Evolutionary conservation across 2,888 invertebrate genomes (phyloP).

Genomic region (Aspidiotus rigidus): DNA sequence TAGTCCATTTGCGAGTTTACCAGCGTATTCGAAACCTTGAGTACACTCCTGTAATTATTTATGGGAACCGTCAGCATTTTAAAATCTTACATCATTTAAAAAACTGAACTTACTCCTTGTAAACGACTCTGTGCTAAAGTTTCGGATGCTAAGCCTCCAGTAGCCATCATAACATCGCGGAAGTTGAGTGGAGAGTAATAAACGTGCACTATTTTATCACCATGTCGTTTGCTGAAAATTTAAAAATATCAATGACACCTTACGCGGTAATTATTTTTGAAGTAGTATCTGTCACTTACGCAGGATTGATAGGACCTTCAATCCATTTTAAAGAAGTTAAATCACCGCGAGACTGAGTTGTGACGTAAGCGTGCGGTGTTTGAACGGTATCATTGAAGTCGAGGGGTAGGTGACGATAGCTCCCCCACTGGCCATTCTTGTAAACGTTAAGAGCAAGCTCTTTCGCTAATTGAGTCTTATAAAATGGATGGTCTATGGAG

Average conservation of each 20-base stretch:
- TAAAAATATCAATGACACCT: background rate
- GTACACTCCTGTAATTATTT: slow-evolving; percentile 46
- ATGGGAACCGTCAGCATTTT: background rate
- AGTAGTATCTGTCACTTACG: background rate
- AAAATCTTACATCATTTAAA: background rate
- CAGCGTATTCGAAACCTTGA: slow-evolving; percentile 53
- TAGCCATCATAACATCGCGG: slow-evolving; percentile 88
- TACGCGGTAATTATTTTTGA: too few species aligned
- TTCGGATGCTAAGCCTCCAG: slow-evolving; percentile 78
- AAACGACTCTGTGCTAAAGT: slow-evolving; percentile 59
- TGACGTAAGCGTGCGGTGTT: slow-evolving; percentile 63
- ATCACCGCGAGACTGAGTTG: slow-evolving; percentile 71
- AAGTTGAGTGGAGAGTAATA: slow-evolving; percentile 80
- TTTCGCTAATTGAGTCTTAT: slow-evolving; percentile 55
- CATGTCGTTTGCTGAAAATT: slow-evolving; percentile 3
- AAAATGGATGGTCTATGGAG: slow-evolving; percentile 54
- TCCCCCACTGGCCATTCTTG: slow-evolving; percentile 60
- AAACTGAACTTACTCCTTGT: slow-evolving; percentile 47
- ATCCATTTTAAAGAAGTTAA: slow-evolving; percentile 74
- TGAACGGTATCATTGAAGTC: slow-evolving; percentile 46
- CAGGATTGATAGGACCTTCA: slow-evolving; percentile 49
- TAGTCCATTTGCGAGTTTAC: slow-evolving; percentile 42
- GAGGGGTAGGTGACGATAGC: slow-evolving; percentile 70
- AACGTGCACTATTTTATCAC: slow-evolving; percentile 46
- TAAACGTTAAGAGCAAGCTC: slow-evolving; percentile 73